These are phyloP conservation scores for Physella acuta DNA, from an alignment of 1,140 invertebrate genomes.

Conservation along the genomic window DNA sequence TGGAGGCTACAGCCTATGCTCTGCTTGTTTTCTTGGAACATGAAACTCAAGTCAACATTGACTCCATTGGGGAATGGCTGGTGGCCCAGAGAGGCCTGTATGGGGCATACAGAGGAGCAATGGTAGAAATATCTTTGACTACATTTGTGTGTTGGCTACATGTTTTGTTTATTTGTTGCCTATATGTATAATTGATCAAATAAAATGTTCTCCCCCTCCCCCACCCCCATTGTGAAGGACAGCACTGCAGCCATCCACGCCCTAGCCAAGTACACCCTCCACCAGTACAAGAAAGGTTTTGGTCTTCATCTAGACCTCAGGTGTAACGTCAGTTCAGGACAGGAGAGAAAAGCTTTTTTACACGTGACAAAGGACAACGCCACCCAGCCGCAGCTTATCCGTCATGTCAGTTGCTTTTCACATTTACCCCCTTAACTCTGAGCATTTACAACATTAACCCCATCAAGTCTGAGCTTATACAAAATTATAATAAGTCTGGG, in stretches of 20 bases:
- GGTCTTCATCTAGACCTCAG: conserved; percentile 14
- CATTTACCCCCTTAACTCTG: too few species aligned
- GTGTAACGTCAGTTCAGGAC: conserved; percentile 28
- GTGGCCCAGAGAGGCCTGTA: conserved; percentile 26
- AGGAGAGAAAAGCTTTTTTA: too few species aligned
- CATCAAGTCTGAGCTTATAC: too few species aligned
- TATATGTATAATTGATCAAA: too few species aligned
- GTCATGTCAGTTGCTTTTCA: conserved; percentile 31
- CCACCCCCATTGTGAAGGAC: too few species aligned
- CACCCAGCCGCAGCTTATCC: conserved; percentile 22
- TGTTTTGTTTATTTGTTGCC: too few species aligned
- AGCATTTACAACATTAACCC: too few species aligned
- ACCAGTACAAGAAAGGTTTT: conserved; percentile 19
- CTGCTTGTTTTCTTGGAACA: conserved; percentile 26
- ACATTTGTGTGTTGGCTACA: not conserved
- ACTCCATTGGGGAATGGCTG: conserved; percentile 32
- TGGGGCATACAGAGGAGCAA: conserved; percentile 28
- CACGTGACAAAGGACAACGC: conserved; percentile 27
- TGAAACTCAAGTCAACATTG: not conserved
- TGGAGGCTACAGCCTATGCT: conserved; percentile 31
- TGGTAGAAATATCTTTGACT: conserved; percentile 5
- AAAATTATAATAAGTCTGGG: too few species aligned
- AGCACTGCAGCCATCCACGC: conserved; percentile 31
- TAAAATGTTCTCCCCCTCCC: too few species aligned
- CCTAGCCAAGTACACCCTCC: conserved; percentile 21